Conservation (phyloP, 2,888 invertebrate genomes). For the Rotaria macrura region DNA sequence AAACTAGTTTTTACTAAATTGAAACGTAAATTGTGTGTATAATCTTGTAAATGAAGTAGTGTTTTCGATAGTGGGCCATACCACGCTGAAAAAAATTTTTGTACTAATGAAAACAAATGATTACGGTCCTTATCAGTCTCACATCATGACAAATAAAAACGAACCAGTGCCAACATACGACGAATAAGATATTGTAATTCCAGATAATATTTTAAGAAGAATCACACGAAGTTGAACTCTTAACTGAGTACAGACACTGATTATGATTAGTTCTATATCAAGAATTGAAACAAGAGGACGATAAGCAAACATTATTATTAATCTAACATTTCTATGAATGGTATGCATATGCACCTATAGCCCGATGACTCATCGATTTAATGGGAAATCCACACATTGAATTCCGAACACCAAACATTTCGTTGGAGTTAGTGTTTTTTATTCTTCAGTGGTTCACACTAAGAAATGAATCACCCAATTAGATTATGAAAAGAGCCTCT, state of each 20-base stretch:
- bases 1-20: not conserved
- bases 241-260: not conserved
- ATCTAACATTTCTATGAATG: no score
- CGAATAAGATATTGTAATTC: constrained; percentile 2
- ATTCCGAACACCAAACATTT: no score
- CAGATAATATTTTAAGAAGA: not conserved
- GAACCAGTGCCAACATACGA: not conserved
- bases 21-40: not conserved
- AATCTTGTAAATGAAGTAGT: not conserved
- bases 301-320: not conserved
- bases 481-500: no score
- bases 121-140: not conserved
- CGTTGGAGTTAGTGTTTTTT: no score
- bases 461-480: no score
- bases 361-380: no score
- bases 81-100: not conserved
- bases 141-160: not conserved
- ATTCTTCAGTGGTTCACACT: no score
- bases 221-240: not conserved
- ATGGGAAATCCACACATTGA: no score
- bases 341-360: no score
- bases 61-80: not conserved
- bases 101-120: not conserved
- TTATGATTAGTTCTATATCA: not conserved
- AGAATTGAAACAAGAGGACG: not conserved